Conservation (phyloP, 2,888 invertebrate genomes). For the Himalopsyche kuldschensis region DNA sequence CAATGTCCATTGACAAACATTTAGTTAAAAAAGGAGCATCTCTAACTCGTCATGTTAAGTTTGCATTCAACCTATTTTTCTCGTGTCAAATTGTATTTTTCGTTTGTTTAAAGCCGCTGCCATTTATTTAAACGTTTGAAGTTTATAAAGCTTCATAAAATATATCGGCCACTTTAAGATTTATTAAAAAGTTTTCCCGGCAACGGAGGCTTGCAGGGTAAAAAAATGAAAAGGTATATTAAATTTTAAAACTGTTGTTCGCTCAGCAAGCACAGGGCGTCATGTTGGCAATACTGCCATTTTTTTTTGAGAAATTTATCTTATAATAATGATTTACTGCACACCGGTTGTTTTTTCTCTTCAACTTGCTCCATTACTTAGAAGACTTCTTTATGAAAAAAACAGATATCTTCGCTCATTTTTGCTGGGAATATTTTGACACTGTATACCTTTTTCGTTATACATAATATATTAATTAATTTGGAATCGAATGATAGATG, state of each 20-base stretch:
- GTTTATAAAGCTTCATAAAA: background rate
- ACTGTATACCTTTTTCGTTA: too few species aligned
- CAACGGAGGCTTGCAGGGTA: background rate
- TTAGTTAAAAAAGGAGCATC: too few species aligned
- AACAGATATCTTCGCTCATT: too few species aligned
- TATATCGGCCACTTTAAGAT: conserved; percentile 7
- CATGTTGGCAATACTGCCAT: background rate
- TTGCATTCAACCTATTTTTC: too few species aligned
- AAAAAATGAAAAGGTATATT: background rate
- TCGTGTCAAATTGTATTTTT: too few species aligned
- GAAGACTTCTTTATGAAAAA: too few species aligned
- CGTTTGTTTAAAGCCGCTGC: background rate
- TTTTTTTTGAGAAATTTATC: background rate
- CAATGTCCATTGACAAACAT: too few species aligned
- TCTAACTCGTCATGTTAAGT: too few species aligned
- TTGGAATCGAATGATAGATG: too few species aligned
- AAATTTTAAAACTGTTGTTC: background rate
- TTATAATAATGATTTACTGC: background rate
- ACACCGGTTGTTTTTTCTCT: background rate
- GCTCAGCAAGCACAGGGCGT: background rate
- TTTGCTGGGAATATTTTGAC: too few species aligned
- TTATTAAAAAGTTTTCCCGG: conserved; percentile 1
- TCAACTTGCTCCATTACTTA: too few species aligned
- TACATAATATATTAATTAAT: too few species aligned
- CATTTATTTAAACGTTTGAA: background rate